Percentiles rank a stretch among this genome's conserved stretches.
phyloP scores from a whole-genome alignment of 2,888 invertebrate species.

The Pyrgus malvae region DNA sequence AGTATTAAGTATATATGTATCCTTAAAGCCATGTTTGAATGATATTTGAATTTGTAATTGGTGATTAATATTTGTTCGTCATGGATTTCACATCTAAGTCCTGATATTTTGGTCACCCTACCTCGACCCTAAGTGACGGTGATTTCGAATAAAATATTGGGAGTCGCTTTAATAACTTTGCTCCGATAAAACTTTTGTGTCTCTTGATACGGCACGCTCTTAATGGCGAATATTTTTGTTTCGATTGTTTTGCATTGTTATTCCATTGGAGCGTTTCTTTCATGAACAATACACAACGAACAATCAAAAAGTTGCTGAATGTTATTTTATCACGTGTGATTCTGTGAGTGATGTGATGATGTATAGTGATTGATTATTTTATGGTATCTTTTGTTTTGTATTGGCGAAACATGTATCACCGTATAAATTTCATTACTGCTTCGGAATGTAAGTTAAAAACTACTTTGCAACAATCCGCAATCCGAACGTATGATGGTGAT shows the following conservation, averaged over 20 bases:
- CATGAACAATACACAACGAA: slow-evolving; percentile 15
- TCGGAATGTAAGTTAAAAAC: too few relatives aligned
- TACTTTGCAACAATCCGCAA: too few relatives aligned
- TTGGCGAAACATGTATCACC: too few relatives aligned
- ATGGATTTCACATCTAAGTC: background rate
- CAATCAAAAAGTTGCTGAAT: background rate
- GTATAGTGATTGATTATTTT: background rate
- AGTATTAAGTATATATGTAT: too few relatives aligned
- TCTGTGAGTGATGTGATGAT: background rate
- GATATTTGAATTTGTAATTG: too few relatives aligned
- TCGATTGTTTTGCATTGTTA: slow-evolving; percentile 37
- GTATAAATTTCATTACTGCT: too few relatives aligned
- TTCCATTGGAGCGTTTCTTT: slow-evolving; percentile 30
- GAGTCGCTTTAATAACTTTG: slow-evolving; percentile 61
- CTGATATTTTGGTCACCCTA: background rate
- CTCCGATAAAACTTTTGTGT: slow-evolving; percentile 55
- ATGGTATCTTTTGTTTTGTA: too few relatives aligned
- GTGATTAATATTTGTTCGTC: too few relatives aligned
- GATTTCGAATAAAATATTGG: slow-evolving; percentile 63
- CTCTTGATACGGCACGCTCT: slow-evolving; percentile 60
- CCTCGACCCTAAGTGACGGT: slow-evolving; percentile 43
- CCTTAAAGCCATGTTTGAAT: too few relatives aligned
- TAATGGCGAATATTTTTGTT: slow-evolving; percentile 40
- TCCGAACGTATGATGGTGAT: too few relatives aligned
- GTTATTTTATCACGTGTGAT: slow-evolving; percentile 21